These are phyloP conservation scores for Ammodytes dubius DNA, from an alignment of 2,113 vertebrate genomes.

Conservation along the genomic window DNA sequence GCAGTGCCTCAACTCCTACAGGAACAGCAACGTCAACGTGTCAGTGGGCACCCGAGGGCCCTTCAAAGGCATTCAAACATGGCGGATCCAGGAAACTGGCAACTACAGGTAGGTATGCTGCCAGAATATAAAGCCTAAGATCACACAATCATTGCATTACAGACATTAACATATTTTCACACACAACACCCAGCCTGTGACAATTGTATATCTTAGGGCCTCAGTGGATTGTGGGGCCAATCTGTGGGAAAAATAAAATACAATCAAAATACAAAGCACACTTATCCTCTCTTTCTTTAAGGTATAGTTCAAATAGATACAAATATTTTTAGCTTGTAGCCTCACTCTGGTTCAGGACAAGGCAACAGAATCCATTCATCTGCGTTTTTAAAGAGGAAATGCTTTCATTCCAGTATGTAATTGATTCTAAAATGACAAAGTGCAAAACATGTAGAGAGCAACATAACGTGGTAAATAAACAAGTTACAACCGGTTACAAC, in stretches of 20 bases:
- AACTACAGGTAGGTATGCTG: slow-evolving; percentile 89
- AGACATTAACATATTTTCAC: slow-evolving; percentile 1
- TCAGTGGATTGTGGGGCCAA: too few species aligned
- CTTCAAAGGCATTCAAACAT: slow-evolving; percentile 94
- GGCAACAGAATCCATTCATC: too few species aligned
- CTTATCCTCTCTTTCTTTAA: slow-evolving; percentile 3
- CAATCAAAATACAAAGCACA: slow-evolving; percentile 13
- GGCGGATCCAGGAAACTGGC: slow-evolving; percentile 93
- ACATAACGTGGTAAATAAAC: too few species aligned
- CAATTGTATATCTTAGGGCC: slow-evolving; percentile 1
- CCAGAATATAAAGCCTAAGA: slow-evolving; percentile 2
- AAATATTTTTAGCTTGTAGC: too few species aligned
- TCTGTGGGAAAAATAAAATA: neutral
- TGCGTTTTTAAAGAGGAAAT: too few species aligned
- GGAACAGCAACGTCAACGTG: slow-evolving; percentile 92
- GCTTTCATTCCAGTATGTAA: too few species aligned
- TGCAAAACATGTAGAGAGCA: too few species aligned
- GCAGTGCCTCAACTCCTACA: slow-evolving; percentile 95
- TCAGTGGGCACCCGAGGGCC: slow-evolving; percentile 88
- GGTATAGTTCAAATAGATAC: too few species aligned
- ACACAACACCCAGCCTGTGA: slow-evolving; percentile 26
- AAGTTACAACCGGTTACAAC: too few species aligned
- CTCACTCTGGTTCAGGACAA: too few species aligned
- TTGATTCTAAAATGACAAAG: too few species aligned
- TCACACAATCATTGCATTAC: slow-evolving; percentile 2